Evolutionary conservation across 2,888 invertebrate genomes (phyloP), one percentile per base, ranked within the genome.

Genomic region (Rhopalosiphum nymphaeae): DNA sequence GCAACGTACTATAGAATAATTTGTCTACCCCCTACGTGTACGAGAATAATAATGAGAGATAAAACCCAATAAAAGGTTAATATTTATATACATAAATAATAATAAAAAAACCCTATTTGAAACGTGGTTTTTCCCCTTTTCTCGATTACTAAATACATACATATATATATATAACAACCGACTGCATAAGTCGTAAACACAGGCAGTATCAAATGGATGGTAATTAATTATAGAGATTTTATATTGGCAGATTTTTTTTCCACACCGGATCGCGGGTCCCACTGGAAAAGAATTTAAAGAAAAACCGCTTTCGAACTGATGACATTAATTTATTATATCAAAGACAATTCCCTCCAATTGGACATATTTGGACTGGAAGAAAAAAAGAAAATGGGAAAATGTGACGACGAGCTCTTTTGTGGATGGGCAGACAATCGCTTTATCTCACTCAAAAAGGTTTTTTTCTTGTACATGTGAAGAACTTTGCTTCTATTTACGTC

Each of bases 291-390:
- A 93, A 90, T 85, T 93, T 25, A 86, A 91, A 94, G 61, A 90
- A 94, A 94, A 94, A 91, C 90, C 94, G 57, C 94, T 67, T 94
- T 91, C 90, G 61, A 91, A 53, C 86, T 87, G 91, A 94, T 86
- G 91, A 91, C 94, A 86, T 94, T 94, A 94, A 94, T 94, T 94
- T 94, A 94, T 94, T 91, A 94, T 91, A 94, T 91, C 90, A 91
- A 94, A 91, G 91, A 94, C 94, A 94, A 94, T 94, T 94, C 94
- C 49, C 42, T 61, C 53, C 94, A 87, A 89, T 94, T 89, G 94
- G 86, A 94, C 90, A 53, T 94, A 61, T 93, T 90, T 61, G 61
- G 89, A 89, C 89, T 85, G 89, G 56, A 9, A 61, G 29, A 90
- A 84, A 78, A 90, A 93, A 57, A 94, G 86, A 53, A 90, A 94